Evolutionary conservation across 2,888 invertebrate genomes (phyloP).

Genomic region (Limnephilus marmoratus): DNA sequence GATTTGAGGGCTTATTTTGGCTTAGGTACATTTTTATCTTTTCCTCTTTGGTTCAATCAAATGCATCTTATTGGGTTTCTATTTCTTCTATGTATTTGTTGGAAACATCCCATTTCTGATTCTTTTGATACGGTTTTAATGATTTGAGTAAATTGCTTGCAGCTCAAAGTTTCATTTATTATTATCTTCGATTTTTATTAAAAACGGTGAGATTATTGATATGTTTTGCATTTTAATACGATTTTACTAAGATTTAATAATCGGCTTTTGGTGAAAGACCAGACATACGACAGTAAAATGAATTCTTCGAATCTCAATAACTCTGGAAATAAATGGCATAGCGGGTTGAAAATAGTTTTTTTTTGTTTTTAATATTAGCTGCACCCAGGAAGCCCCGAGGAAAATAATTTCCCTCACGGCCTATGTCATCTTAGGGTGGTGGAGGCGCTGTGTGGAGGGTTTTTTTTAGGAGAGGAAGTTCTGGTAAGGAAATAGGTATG

Average conservation of each 20-base stretch:
- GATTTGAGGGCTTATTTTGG: slow-evolving; percentile 51
- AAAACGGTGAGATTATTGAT: not conserved
- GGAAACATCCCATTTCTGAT: not conserved
- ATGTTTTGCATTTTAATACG: too few relatives aligned
- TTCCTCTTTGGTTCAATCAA: slow-evolving; percentile 27
- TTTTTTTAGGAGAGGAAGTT: too few relatives aligned
- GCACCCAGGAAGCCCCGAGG: too few relatives aligned
- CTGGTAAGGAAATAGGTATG: too few relatives aligned
- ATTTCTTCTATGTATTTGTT: not conserved
- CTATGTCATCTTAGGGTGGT: too few relatives aligned
- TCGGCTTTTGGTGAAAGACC: not conserved
- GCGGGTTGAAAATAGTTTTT: not conserved
- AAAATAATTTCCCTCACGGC: too few relatives aligned
- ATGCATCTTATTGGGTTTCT: slow-evolving; percentile 44
- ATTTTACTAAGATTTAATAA: not conserved
- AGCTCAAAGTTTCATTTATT: not conserved
- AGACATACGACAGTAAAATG: too few relatives aligned
- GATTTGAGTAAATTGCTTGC: not conserved
- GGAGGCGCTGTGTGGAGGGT: too few relatives aligned
- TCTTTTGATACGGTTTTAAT: not conserved
- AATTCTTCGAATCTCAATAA: not conserved
- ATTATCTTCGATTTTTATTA: not conserved
- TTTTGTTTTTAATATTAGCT: too few relatives aligned
- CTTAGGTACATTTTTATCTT: slow-evolving; percentile 50
- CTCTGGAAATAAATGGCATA: not conserved